Conservation (phyloP, 2,797 vertebrate genomes). For the Austrolebias charrua region DNA sequence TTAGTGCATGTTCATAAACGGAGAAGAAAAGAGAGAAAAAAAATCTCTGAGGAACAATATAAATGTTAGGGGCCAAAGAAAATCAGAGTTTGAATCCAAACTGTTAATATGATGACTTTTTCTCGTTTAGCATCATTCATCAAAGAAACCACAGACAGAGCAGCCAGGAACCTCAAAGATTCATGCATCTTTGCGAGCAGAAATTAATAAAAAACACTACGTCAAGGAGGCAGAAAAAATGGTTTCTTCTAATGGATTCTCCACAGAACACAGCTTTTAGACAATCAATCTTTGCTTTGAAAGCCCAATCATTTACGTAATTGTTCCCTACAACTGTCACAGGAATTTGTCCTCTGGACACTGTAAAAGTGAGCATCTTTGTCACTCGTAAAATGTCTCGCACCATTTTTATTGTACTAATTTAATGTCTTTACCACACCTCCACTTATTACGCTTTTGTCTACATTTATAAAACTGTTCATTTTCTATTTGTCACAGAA, state of each 20-base stretch:
- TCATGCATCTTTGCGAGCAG: constrained; percentile 82
- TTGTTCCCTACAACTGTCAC: constrained; percentile 83
- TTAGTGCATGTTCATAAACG: constrained; percentile 26
- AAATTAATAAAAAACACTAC: constrained; percentile 85
- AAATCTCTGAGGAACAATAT: constrained; percentile 27
- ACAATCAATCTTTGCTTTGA: constrained; percentile 84
- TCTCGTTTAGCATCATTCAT: constrained; percentile 69
- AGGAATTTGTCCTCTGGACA: constrained; percentile 82
- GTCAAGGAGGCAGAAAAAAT: constrained; percentile 83
- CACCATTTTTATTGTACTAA: constrained; percentile 74
- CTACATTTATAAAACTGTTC: constrained; percentile 69
- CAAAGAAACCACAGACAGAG: constrained; percentile 68
- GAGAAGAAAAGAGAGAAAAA: constrained; percentile 32
- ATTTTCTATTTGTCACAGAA: constrained; percentile 63
- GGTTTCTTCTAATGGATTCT: constrained; percentile 84
- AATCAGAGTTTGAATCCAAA: constrained; percentile 77
- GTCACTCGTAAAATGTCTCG: constrained; percentile 74
- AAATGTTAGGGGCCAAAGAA: constrained; percentile 55
- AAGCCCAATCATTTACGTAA: constrained; percentile 86
- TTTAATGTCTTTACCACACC: constrained; percentile 70
- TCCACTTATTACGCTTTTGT: constrained; percentile 65
- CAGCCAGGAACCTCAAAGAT: constrained; percentile 69
- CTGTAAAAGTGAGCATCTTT: constrained; percentile 79
- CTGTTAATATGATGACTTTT: constrained; percentile 72
- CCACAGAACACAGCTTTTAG: constrained; percentile 85